Evolutionary conservation across 2,888 invertebrate species (phyloP), one percentile per base, ranked within the genome.

Genomic region (Elysia crispata): DNA sequence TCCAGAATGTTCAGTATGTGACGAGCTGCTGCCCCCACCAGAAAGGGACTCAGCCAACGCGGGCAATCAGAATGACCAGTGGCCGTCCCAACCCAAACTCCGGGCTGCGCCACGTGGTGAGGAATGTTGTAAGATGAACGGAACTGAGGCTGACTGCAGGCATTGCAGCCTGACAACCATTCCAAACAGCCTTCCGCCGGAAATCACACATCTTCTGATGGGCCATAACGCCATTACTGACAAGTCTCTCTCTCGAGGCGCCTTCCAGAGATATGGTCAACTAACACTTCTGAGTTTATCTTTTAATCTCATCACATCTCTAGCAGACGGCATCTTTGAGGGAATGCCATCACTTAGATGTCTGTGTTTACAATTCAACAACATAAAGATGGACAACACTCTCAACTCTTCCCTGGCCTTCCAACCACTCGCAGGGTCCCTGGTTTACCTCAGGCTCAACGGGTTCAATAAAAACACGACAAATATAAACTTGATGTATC

Each of bases 231-330:
- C 23, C 13, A 41, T 79, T 18, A 69, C 31, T 28, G 73, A 69
- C 49, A 41, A 41, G 28, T 50, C 67, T 13, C 28, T 79, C 28
- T 8, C 30, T 33, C 1, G 25, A 0, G 75, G 75, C 3, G 41
- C 50, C 1, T 79, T 79, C 25, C 0, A 15, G n/a, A 69, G 20
- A n/a, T 79, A 79, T 23, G 0, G 15, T n/a, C 20, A 62, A 8
- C 60, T 79, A 15, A 18, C 23, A 1, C 23, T 33, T 25, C 66
- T 79, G 31, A 0, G 30, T 28, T 41, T 79, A n/a, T 60, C 67
- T 69, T 49, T 31, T 30, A 79, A 79, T 23, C 41, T 41, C 30
- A 75, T 79, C 15, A 79, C 75, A 30, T 28, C 23, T 18, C 50
- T 79, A 20, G 57, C 69, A 5, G 75, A 79, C 15, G 69, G 8